Percentiles rank a stretch among this genome's conserved stretches.
Conservation (phyloP, 30 jellyfish, hydroid and myxozoan species). For the Hydractinia echinata region DNA sequence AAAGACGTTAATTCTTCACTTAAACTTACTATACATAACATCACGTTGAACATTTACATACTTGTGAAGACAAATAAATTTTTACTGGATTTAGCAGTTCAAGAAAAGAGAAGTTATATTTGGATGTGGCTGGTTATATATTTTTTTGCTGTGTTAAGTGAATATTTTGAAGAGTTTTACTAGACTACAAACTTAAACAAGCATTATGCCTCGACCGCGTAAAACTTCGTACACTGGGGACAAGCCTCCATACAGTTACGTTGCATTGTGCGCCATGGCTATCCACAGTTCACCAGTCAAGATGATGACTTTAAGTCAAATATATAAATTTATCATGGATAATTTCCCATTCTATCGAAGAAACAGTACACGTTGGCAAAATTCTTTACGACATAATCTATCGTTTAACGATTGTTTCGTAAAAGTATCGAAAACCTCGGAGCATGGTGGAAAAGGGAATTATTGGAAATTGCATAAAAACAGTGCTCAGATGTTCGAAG, state of each 20-base stretch:
- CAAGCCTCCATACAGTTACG: conserved; percentile 92
- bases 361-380: conserved; percentile 89
- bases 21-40: too few species aligned
- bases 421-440: conserved; percentile 85
- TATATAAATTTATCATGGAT: conserved; percentile 76
- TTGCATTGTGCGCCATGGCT: conserved; percentile 99
- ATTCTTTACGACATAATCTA: conserved; percentile 83
- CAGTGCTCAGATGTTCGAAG: conserved; percentile 91
- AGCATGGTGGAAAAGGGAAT: conserved; percentile 94
- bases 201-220: conserved; percentile 90
- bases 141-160: too few species aligned
- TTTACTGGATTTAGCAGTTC: too few species aligned
- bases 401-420: conserved; percentile 95
- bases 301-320: conserved; percentile 94
- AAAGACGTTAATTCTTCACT: too few species aligned
- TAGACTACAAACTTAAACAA: too few species aligned
- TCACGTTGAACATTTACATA: too few species aligned
- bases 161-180: too few species aligned
- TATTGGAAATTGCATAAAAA: conserved; percentile 94
- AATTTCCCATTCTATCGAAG: conserved; percentile 90
- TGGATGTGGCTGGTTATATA: too few species aligned
- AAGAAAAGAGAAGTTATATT: too few species aligned
- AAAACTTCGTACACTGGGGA: conserved; percentile 89
- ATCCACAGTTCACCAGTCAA: conserved; percentile 77
- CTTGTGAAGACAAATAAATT: too few species aligned